Conservation (phyloP, 2,113 vertebrate species). For the Saccopteryx leptura region DNA sequence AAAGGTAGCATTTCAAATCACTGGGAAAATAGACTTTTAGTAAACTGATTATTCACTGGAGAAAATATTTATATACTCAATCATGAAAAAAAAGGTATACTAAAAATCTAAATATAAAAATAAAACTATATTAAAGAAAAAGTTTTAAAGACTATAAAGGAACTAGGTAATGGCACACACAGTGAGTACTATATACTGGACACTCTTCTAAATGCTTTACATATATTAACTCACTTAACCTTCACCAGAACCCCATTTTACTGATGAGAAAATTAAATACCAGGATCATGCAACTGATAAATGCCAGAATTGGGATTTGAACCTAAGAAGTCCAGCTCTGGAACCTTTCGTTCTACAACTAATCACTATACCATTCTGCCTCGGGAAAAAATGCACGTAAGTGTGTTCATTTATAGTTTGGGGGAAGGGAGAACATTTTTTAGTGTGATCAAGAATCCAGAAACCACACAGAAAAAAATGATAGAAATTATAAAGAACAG, state of each 20-base stretch:
- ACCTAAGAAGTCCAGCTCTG: not conserved
- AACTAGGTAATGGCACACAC: not conserved
- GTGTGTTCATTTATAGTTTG: not conserved
- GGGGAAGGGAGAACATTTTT: not conserved
- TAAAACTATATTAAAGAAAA: too few species aligned
- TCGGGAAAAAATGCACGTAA: not conserved
- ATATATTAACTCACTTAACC: not conserved
- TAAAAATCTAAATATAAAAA: not conserved
- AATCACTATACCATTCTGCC: not conserved
- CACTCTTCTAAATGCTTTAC: not conserved
- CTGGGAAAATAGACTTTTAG: not conserved
- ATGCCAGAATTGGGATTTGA: not conserved
- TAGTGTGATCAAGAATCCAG: not conserved
- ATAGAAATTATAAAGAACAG: not conserved
- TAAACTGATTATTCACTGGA: constrained; percentile 20
- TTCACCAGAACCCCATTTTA: not conserved
- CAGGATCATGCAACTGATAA: not conserved
- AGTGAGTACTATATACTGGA: not conserved
- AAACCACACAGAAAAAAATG: not conserved
- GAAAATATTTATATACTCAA: not conserved
- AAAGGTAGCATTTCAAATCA: not conserved
- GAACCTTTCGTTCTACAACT: not conserved
- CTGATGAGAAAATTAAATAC: not conserved
- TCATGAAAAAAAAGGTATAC: not conserved
- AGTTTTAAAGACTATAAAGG: not conserved